Base-by-base conservation (phyloP, 2,797 vertebrate genomes). In the Cynodonichthys magdalenae region DNA sequence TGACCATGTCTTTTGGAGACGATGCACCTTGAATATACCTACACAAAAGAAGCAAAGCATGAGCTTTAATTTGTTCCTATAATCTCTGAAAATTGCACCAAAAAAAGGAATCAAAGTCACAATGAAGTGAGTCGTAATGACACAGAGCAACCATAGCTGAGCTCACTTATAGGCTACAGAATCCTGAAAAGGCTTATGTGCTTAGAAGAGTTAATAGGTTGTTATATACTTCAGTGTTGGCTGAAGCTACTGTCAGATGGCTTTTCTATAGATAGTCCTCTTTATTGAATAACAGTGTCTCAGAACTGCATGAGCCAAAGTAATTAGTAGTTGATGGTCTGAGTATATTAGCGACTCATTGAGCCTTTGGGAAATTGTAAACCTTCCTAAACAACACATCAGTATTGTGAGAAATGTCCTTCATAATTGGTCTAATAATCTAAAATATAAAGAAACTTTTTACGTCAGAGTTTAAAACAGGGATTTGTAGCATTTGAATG, bases 21-120 rank as follows among this genome's bases (percentile, higher is more conserved):
- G 97, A 98, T 47, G 97, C 98, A 0, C 98, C 98, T 83, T 99
- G 97, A 85, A 98, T 99, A 78, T 99, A 99, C 98, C 98, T 99
- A 92, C 0, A 82, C 65, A 74, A 87, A 62, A 72, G 81, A 71
- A 77, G 84, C 72, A 77, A 61, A 61, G 55, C 72, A 69, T 5
- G 11, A 28, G 17, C 55, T 84, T 87, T 82, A 82, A 81, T 79
- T 79, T 74, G 36, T 66, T 68, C 39, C 45, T 14, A 29, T 74
- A 74, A 85, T 82, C 78, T 87, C 63, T 66, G 50, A 69, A 58
- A 82, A 79, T 49, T 53, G 52, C 56, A 59, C 55, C 27, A 56
- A 77, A 74, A 63, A 69, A 56, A 70, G 46, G 50, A 66, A 62
- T 58, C 65, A 57, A 59, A 77, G 75, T 70, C 81, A 74, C 66